Conservation (phyloP, 2,113 vertebrate genomes). For the Pseudorhombus dupliciocellatus region DNA sequence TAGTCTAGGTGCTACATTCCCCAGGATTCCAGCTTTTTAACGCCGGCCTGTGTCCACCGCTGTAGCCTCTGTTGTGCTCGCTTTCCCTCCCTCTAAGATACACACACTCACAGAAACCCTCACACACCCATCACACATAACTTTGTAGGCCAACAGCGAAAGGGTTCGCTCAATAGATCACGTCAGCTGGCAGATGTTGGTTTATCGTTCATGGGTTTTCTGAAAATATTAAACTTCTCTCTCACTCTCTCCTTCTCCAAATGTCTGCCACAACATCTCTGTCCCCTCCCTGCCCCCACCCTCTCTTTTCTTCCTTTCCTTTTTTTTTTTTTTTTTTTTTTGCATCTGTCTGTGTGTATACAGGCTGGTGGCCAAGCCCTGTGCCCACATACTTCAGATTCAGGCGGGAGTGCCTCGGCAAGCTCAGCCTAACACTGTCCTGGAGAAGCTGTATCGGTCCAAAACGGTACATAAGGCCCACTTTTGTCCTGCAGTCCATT, state of each 20-base stretch:
- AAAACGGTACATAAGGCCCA: constrained; percentile 82
- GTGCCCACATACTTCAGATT: constrained; percentile 89
- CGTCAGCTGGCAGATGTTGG: constrained; percentile 14
- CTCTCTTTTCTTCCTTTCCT: not conserved
- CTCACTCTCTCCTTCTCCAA: constrained; percentile 25
- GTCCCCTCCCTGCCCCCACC: constrained; percentile 32
- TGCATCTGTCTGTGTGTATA: constrained; percentile 58
- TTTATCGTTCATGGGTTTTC: constrained; percentile 14
- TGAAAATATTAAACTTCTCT: constrained; percentile 14
- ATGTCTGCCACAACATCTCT: constrained; percentile 43
- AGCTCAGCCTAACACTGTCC: constrained; percentile 90
- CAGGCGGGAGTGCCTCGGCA: constrained; percentile 83
- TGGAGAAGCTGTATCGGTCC: constrained; percentile 94
- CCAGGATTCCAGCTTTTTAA: constrained; percentile 32
- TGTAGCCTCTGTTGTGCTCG: constrained; percentile 11
- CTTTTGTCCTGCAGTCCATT: constrained; percentile 33
- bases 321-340: not conserved
- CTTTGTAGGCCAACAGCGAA: constrained; percentile 35
- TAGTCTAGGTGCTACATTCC: constrained; percentile 74
- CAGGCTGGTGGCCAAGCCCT: constrained; percentile 94
- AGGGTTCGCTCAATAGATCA: not conserved
- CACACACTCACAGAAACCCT: not conserved
- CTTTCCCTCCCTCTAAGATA: not conserved
- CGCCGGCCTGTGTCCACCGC: constrained; percentile 6
- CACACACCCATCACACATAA: constrained; percentile 1